Base-by-base conservation (phyloP, 2,797 vertebrate species). In the Momotus momota region DNA sequence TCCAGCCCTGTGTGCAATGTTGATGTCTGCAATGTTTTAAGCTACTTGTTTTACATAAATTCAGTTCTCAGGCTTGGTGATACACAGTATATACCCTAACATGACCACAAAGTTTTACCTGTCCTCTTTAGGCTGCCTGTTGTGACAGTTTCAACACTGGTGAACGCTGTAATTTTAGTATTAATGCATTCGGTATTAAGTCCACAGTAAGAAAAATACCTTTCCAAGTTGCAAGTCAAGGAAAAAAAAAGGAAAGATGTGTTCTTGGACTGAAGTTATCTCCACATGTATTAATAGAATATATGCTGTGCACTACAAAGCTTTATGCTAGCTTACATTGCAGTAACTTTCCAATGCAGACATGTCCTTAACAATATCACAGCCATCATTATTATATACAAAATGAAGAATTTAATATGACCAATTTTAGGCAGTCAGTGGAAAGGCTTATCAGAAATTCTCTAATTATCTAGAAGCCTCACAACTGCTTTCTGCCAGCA, bases 371-470 rank as follows among this genome's bases (percentile, higher is more conserved):
- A 52, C 25, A 73, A 48, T 45, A 58, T 18, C 35, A 61, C 43
- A 81, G 78, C 60, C 62, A 55, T 31, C 33, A 77, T 13, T 8
- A 17, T 25, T 64, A 45, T 22, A 31, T 16, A 61, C 8, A 71
- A 82, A 86, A 90, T 17, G 60, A 93, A 74, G 58, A 88, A 69
- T 52, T 81, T 15, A 81, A 9, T n/a, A 79, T 27, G 18, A 79
- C 19, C 41, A 55, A 75, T 81, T 91, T 80, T 11, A 94, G 64
- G 70, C 27, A 94, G 71, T 14, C 57, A 88, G n/a, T 74, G 12
- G 17, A 70, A 90, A 87, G 70, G 51, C 33, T 45, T 88, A 75
- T 86, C 72, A 94, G 70, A 89, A 92, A 92, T 86, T 88, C 70
- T 70, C 73, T 82, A 51, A 92, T 91, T 88, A 90, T 46, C 70